Evolutionary conservation across 2,113 vertebrate species (phyloP).

Genomic region (Apus apus): DNA sequence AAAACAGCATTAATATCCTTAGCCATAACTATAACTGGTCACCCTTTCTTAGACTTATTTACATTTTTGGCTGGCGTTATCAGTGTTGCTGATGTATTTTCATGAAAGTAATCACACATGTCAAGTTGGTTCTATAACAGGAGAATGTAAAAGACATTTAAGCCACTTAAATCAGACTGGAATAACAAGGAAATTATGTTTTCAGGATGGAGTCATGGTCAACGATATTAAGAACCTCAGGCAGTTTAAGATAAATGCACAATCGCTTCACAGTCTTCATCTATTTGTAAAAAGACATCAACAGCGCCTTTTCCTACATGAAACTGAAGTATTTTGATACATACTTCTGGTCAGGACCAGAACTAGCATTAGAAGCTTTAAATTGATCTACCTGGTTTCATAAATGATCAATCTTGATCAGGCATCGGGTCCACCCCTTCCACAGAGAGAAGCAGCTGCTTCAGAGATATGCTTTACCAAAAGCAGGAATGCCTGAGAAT

Average conservation of each 20-base stretch:
- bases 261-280: not conserved
- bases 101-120: not conserved
- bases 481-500: not conserved
- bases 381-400: not conserved
- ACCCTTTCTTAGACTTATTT: not conserved
- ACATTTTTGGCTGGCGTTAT: not conserved
- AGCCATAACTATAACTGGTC: not conserved
- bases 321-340: not conserved
- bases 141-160: not conserved
- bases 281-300: not conserved
- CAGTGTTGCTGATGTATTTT: not conserved
- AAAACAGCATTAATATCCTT: not conserved
- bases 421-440: not conserved
- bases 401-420: fast-evolving
- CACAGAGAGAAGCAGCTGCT: not conserved
- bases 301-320: not conserved
- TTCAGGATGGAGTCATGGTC: not conserved
- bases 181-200: not conserved
- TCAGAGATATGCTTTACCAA: not conserved
- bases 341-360: not conserved
- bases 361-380: not conserved
- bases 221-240: not conserved
- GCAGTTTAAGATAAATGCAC: not conserved
- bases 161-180: not conserved
- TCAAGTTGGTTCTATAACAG: not conserved